Conservation (phyloP, 2,113 vertebrate genomes). For the Melanerpes formicivorus region DNA sequence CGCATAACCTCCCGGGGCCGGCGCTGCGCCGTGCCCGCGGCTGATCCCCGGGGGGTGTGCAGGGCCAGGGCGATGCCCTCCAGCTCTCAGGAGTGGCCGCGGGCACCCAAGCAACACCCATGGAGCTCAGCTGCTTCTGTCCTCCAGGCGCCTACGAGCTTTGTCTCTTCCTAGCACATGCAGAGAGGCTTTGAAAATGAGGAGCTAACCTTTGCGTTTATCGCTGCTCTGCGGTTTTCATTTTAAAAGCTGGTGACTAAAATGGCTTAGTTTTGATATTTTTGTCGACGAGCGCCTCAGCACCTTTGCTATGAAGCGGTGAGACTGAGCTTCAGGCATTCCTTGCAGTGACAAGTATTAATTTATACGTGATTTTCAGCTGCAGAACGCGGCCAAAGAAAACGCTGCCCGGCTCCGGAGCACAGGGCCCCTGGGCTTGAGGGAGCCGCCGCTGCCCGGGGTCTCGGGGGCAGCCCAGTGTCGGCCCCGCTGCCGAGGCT, state of each 20-base stretch:
- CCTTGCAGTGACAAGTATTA: neutral
- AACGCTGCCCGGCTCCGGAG: neutral
- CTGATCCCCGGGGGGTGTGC: neutral
- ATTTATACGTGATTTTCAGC: neutral
- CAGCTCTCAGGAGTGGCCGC: neutral
- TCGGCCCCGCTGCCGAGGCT: too few relatives aligned
- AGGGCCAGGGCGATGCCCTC: neutral
- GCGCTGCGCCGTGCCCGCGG: neutral
- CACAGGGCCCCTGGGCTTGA: too few relatives aligned
- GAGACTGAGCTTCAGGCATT: neutral
- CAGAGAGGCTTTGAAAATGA: neutral
- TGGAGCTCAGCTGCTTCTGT: neutral
- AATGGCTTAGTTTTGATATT: neutral
- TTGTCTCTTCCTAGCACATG: neutral
- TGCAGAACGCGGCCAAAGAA: neutral
- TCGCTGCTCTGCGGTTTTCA: neutral
- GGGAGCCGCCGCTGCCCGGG: neutral
- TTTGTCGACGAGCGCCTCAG: neutral
- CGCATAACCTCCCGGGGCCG: neutral
- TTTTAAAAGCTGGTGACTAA: neutral
- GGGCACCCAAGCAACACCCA: neutral
- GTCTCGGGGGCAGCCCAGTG: too few relatives aligned
- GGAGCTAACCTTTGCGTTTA: neutral
- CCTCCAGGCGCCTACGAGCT: accelerated
- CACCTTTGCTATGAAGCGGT: neutral